Percentiles rank a stretch among this genome's conserved stretches.
phyloP scores from a whole-genome alignment of 2,797 vertebrate genomes.

The Squalus acanthias region DNA sequence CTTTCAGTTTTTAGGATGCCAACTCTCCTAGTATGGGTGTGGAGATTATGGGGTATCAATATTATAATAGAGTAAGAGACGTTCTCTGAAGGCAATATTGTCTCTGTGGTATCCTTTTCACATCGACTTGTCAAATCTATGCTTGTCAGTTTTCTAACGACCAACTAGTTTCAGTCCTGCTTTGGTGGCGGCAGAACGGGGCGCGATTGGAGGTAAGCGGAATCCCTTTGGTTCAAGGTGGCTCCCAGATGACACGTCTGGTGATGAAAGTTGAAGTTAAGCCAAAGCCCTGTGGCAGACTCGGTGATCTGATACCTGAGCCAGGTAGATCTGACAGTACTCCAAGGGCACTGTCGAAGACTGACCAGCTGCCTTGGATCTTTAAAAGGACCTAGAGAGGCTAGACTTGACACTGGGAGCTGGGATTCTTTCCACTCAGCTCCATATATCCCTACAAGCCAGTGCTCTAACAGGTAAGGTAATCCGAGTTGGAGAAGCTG shows the following conservation, averaged over 20 bases:
- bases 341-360: no score
- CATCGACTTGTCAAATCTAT: neutral
- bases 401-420: no score
- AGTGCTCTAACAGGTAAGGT: no score
- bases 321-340: no score
- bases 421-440: no score
- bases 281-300: neutral
- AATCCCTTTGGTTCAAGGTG: neutral
- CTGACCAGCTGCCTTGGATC: no score
- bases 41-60: neutral
- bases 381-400: no score
- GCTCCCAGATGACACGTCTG: neutral
- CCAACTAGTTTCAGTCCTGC: neutral
- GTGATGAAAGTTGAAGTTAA: neutral
- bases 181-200: neutral
- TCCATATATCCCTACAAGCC: no score
- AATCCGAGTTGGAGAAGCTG: no score
- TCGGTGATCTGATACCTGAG: neutral
- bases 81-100: neutral
- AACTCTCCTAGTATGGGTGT: neutral
- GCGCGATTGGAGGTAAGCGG: neutral
- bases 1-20: neutral
- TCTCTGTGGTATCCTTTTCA: neutral
- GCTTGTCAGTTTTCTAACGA: neutral
- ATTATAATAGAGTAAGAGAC: neutral